Evolutionary conservation across 2,113 vertebrate species (phyloP), one percentile per base, ranked within the genome.

Genomic region (Hiodon tergisus): DNA sequence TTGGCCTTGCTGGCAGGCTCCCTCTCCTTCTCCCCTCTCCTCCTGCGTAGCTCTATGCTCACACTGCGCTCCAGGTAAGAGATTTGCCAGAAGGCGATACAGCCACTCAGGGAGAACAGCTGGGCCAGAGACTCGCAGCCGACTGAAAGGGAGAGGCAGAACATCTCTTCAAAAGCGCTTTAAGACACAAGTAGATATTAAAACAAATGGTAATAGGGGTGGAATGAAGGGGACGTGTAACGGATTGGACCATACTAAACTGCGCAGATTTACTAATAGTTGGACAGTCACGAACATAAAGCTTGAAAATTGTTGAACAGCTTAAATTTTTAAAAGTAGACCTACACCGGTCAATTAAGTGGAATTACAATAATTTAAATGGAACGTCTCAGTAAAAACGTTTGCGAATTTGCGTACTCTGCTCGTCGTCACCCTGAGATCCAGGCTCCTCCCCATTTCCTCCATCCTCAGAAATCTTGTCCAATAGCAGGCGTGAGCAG

Each of bases 1-100:
- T 90, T 92, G 5, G 85, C 78, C 79, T 91, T 92, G 77, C 67
- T 85, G 6, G 86, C 73, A 9, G 89, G 88, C 73, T 88, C 84
- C 76, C 87, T 84, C 77, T 92, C 90, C 0, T 74, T 92, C 62
- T 96, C 91, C 31, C 92, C 73, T 53, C 96, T 91, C 73, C 94
- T 92, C 67, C 96, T 90, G 78, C 93, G 87, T 48, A 99, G 91
- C 87, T 98, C 97, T 6, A 90, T 7, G 0, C 92, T 96, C 84
- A 99, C 91, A 0, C 93, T 93, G 79, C 93, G 89, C 81, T 99
- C 97, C 78, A 99, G 86, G 83, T 98, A 89, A 0, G 88, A 90
- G 62, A 99, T 88, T 85, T 98, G 95, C 89, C 94, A 95, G 82
- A 98, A 85, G 6, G 94, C 96, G 86, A 99, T 93, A 5, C 94